Conservation (phyloP, 2,888 invertebrate species). For the Rotaria magnacalcarata region DNA sequence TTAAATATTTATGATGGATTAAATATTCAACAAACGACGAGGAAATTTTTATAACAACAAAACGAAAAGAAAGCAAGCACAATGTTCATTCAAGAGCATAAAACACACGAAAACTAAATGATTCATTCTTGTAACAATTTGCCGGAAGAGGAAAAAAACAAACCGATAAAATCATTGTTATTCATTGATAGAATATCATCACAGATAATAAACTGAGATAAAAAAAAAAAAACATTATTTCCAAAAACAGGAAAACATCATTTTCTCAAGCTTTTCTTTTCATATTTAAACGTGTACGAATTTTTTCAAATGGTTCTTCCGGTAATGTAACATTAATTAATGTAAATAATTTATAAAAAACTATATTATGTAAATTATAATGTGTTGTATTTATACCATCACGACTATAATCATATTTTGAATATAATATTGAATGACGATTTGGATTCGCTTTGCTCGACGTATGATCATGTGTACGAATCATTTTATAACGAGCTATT, state of each 20-base stretch:
- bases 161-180: no score
- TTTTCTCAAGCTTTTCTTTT: background rate
- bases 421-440: conserved; percentile 25
- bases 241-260: background rate
- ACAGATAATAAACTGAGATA: background rate
- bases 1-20: no score
- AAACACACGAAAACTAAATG: no score
- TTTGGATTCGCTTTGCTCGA: background rate
- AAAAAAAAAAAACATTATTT: no score
- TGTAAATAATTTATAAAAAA: conserved; percentile 31
- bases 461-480: conserved; percentile 57
- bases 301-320: background rate
- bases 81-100: no score
- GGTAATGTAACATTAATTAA: conserved; percentile 2
- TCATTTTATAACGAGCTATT: conserved; percentile 90
- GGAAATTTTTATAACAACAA: no score
- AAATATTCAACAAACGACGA: no score
- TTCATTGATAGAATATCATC: no score
- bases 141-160: no score
- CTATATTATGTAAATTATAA: background rate
- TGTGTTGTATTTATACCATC: conserved; percentile 5
- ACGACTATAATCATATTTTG: conserved; percentile 14
- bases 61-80: no score
- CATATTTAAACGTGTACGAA: background rate
- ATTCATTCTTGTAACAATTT: no score